Conservation (phyloP, 2,888 invertebrate genomes). For the Atethmia centrago region DNA sequence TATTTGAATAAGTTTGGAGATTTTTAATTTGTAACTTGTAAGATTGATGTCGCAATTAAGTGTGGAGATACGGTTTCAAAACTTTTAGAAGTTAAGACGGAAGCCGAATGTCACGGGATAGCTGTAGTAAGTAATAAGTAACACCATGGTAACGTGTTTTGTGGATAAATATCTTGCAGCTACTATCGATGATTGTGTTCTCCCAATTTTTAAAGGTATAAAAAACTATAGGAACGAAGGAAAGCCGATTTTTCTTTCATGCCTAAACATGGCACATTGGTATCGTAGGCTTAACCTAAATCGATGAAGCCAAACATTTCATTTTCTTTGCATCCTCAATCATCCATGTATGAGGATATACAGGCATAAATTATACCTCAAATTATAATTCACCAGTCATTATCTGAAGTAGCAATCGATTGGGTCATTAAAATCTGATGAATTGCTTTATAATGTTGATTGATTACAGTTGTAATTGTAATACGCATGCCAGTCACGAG, state of each 20-base stretch:
- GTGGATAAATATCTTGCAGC: neutral
- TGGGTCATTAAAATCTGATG: constrained; percentile 57
- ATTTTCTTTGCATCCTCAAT: constrained; percentile 18
- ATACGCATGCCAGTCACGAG: constrained; percentile 60
- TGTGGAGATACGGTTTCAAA: constrained; percentile 19
- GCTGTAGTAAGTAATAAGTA: neutral
- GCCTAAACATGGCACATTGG: neutral
- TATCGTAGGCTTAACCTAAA: constrained; percentile 3
- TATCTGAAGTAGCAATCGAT: constrained; percentile 51
- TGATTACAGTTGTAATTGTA: constrained; percentile 64
- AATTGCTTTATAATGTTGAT: constrained; percentile 65
- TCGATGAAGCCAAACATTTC: constrained; percentile 14
- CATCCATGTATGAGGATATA: constrained; percentile 20
- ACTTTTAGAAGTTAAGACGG: constrained; percentile 12
- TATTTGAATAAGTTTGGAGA: constrained; percentile 41
- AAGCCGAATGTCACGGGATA: neutral
- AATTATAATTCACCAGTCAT: constrained; percentile 42
- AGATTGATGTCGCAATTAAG: constrained; percentile 31
- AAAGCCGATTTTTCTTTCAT: neutral
- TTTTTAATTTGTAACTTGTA: constrained; percentile 37
- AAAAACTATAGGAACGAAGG: too few relatives aligned
- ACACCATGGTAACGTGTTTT: neutral
- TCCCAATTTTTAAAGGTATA: neutral
- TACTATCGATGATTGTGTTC: neutral
- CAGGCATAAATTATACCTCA: constrained; percentile 27